These are phyloP conservation scores for Cephalopachus bancanus DNA, from an alignment of 2,797 vertebrate species.

Conservation along the genomic window DNA sequence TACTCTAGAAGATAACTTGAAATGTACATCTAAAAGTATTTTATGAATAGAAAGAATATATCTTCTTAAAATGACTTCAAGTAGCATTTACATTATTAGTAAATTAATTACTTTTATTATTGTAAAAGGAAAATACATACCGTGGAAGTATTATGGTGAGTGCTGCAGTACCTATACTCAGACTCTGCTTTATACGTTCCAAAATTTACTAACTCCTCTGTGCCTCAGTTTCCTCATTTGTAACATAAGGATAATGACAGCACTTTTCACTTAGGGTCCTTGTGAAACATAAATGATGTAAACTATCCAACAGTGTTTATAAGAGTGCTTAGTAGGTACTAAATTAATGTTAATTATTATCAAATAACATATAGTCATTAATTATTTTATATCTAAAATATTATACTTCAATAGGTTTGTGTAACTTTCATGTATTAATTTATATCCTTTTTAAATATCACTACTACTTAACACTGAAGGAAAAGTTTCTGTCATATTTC, in stretches of 20 bases:
- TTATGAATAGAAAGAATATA: neutral
- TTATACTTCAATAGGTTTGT: neutral
- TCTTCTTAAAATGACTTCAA: neutral
- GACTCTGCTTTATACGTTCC: neutral
- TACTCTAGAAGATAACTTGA: neutral
- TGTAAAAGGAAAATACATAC: neutral
- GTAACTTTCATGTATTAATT: neutral
- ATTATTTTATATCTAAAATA: neutral
- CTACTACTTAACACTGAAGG: neutral
- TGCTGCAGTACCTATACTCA: neutral
- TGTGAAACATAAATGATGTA: neutral
- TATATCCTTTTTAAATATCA: neutral
- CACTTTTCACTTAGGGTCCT: neutral
- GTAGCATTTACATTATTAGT: neutral
- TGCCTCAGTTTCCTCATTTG: neutral
- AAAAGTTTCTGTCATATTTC: slow-evolving; percentile 22
- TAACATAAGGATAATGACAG: neutral
- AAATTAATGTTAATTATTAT: neutral
- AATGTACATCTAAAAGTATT: neutral
- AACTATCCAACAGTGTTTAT: neutral
- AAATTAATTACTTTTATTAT: neutral
- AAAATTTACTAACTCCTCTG: neutral
- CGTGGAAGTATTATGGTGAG: neutral
- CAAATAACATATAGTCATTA: neutral
- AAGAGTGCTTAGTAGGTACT: neutral